Base-by-base conservation (phyloP, 2,797 vertebrate species). In the Fistularia commersonii region DNA sequence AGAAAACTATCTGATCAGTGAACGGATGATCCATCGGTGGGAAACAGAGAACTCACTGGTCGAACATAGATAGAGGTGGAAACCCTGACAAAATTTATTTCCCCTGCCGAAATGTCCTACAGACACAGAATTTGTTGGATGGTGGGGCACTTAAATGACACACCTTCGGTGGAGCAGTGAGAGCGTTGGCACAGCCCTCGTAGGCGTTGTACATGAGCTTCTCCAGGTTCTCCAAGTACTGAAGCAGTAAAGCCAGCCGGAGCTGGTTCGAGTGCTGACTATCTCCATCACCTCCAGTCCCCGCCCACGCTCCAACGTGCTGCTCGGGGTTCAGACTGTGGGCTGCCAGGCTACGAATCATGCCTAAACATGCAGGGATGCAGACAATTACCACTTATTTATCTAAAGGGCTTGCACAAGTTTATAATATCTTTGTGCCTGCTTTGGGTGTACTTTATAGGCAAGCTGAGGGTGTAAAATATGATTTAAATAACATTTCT, bases 121-220 rank as follows among this genome's bases (percentile, higher is more conserved):
- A 14, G 11, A 6, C 12, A 11, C 11, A 15, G 23, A 10, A 39
- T 11, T 4, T 32, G 3, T 3, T 13, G 9, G n/a, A 51, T 11
- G 6, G 10, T 8, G 14, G 4, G 6, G 13, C 15, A 1, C 11
- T 45, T 38, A 8, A 6, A 14, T 11, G 11, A 15, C 60, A n/a
- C 69, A 98, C 97, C 95, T 99, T 99, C 10, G 97, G 97, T 3
- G 97, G 97, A 5, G 96, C 92, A 0, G 94, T 97, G 33, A 99
- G 92, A 0, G 97, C 96, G 39, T 96, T 98, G 44, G 97, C 95
- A 14, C 96, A 99, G 76, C 97, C 97, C 79, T 99, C 97, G 3
- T 97, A 99, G 5, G 97, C 96, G 12, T 99, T 99, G 82, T 99
- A 99, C 97, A 99, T 99, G 66, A 99, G 79, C 71, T 99, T 99